These are phyloP conservation scores for Andrena fulva DNA, from an alignment of 2,888 invertebrate genomes.

Conservation along the genomic window DNA sequence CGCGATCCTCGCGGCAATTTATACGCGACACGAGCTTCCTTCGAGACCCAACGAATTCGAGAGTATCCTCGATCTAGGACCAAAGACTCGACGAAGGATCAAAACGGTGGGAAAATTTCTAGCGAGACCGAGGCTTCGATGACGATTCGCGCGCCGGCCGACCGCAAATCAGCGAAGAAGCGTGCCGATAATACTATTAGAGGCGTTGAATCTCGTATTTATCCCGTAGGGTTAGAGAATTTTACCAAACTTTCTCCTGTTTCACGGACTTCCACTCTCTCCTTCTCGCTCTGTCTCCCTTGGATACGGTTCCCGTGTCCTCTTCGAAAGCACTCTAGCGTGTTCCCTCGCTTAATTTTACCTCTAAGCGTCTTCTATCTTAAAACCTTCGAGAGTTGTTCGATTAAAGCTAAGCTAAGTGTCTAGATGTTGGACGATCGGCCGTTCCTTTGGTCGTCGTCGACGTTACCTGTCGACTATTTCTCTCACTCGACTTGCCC, in stretches of 20 bases:
- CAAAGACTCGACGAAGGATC: constrained; percentile 66
- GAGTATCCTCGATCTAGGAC: constrained; percentile 66
- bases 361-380: constrained; percentile 39
- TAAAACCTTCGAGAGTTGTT: constrained; percentile 43
- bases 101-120: constrained; percentile 47
- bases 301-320: not conserved
- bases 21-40: constrained; percentile 54
- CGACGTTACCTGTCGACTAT: constrained; percentile 25
- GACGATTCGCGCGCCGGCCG: constrained; percentile 54
- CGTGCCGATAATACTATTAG: constrained; percentile 45
- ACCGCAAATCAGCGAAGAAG: constrained; percentile 45
- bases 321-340: constrained; percentile 3
- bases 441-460: constrained; percentile 22
- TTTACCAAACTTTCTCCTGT: constrained; percentile 39
- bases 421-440: constrained; percentile 40
- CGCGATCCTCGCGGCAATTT: constrained; percentile 31
- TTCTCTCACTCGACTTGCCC: constrained; percentile 49
- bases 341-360: constrained; percentile 9
- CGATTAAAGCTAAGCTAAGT: constrained; percentile 48
- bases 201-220: constrained; percentile 65
- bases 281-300: constrained; percentile 29
- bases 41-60: constrained; percentile 67
- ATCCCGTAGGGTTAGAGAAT: constrained; percentile 47
- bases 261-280: constrained; percentile 18
- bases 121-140: constrained; percentile 56